Base-by-base conservation (phyloP, 1,140 invertebrate genomes). In the Apis florea region DNA sequence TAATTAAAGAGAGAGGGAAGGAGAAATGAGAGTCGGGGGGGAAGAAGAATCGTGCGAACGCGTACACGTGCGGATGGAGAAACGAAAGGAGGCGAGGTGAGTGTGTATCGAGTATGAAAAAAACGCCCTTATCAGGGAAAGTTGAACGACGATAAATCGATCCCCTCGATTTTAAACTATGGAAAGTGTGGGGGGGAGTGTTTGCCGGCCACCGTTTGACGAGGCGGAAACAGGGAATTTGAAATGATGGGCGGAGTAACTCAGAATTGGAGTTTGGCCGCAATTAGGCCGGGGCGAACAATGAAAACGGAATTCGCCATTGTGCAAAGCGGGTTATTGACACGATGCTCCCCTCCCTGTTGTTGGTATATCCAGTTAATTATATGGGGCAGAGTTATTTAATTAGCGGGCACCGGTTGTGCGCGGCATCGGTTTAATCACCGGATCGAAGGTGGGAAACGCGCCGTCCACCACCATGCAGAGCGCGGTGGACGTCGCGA, bases 381-480 rank as follows among this genome's bases (percentile, higher is more conserved):
- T 89, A 85, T 86, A 87, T 75, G 64, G 54, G 47, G 53, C 69
- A 78, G 49, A 85, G 88, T 89, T 89, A 89, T 61, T 84, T 69
- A 83, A 77, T 74, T 78, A 67, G 26, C 21, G 21, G 64, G 13
- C 53, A 54, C 15, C 61, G 68, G 59, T 61, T 15, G 61, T 47
- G 64, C 82, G 31, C 78, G 58, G 19, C 61, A 58, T 77, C 31
- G 56, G 76, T 73, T 79, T 79, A 77, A 78, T 83, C 56, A 66
- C 67, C 64, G 53, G 31, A 40, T 40, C 56, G 67, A 71, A 77
- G n/a, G n/a, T n/a, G n/a, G 78, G 63, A 24, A 61, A 53, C 53
- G 15, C 53, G 15, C 53, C 53, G 51, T 5, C 13, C 12, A 2
- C 51, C 13, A 5, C 58, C 58, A n/a, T 1, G 58, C 17, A 10